phyloP scores from a whole-genome alignment of 2,113 vertebrate species.

The Tragelaphus scriptus region DNA sequence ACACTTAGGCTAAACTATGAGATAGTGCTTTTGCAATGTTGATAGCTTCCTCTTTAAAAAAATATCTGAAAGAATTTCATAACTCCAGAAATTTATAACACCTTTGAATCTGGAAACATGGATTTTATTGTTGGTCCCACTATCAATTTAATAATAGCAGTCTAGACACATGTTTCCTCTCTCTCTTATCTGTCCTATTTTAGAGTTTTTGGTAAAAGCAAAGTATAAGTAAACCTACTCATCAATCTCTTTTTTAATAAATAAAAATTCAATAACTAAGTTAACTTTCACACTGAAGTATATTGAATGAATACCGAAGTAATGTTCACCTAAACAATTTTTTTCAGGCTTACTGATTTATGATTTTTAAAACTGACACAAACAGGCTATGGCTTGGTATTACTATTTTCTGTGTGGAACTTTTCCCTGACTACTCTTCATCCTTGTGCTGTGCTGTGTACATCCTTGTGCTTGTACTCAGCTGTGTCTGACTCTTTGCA shows the following conservation, averaged over 20 bases:
- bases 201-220: background rate
- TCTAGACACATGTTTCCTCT: background rate
- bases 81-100: background rate
- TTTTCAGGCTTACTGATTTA: background rate
- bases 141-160: background rate
- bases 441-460: background rate
- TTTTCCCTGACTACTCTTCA: background rate
- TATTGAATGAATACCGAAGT: background rate
- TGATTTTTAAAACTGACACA: background rate
- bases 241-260: background rate
- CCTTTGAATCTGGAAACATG: slow-evolving; percentile 3
- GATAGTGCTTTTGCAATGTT: background rate
- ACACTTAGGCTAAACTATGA: background rate
- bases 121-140: background rate
- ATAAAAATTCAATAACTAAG: background rate
- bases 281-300: background rate
- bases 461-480: background rate
- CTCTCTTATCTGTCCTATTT: background rate
- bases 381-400: background rate
- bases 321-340: background rate
- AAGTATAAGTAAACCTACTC: background rate
- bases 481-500: background rate
- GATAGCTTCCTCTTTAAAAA: slow-evolving; percentile 1
- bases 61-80: background rate
- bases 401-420: background rate